A percentile compares a stretch with the other conserved stretches of the same genome.
These are phyloP conservation scores for Montipora efflorescens DNA, from an alignment of 64 coral and sea anemone species.

Conservation along the genomic window DNA sequence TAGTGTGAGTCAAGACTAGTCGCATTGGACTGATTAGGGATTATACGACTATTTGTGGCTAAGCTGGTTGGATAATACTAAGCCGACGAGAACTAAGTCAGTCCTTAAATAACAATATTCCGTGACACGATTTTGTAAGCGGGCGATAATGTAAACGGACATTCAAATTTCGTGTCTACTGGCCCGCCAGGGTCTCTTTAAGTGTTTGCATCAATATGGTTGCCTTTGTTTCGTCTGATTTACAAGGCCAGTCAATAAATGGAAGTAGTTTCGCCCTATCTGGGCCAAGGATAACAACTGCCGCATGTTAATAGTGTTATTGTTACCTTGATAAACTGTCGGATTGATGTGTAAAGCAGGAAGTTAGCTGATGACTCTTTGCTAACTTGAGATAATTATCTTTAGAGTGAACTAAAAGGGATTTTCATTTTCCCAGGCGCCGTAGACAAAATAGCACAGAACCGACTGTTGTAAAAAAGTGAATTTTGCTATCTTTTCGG, in stretches of 20 bases:
- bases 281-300: background rate
- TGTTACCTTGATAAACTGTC: conserved; percentile 11
- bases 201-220: background rate
- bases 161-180: conserved; percentile 27
- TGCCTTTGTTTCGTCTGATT: background rate
- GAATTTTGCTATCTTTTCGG: background rate
- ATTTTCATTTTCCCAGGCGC: background rate
- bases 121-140: conserved; percentile 23
- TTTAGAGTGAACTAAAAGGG: background rate
- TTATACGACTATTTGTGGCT: conserved; percentile 57
- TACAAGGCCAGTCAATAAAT: background rate
- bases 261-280: background rate
- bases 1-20: background rate
- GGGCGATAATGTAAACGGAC: conserved; percentile 18
- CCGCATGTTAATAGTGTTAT: background rate
- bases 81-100: conserved; percentile 28
- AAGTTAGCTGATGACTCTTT: background rate
- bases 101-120: conserved; percentile 48
- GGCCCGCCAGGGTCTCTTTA: background rate
- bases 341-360: background rate
- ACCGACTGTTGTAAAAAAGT: background rate
- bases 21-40: background rate
- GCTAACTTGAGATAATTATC: background rate
- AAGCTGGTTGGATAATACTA: conserved; percentile 53
- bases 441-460: background rate